These are phyloP conservation scores for Nasonia giraulti DNA, from an alignment of 1,140 invertebrate species.

Conservation along the genomic window DNA sequence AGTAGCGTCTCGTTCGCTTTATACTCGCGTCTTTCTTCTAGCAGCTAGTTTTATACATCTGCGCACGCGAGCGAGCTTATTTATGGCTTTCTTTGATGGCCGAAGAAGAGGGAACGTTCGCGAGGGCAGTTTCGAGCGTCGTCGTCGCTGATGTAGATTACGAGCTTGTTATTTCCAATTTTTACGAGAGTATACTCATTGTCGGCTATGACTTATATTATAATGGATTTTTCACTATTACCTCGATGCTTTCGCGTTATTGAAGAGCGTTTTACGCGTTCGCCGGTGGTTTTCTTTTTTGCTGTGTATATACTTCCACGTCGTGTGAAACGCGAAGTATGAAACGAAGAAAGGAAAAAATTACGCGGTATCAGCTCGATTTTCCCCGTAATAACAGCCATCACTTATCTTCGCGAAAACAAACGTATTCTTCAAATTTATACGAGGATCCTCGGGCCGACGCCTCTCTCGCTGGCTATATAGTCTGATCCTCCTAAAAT, in stretches of 20 bases:
- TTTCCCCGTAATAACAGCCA: neutral
- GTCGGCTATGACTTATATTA: neutral
- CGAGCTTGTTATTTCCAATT: neutral
- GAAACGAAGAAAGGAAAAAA: no score
- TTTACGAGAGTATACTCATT: neutral
- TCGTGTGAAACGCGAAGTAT: no score
- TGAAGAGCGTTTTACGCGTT: neutral
- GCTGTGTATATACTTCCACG: no score
- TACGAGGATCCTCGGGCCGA: neutral
- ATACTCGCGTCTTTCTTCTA: neutral
- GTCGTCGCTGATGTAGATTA: neutral
- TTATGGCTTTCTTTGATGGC: slow-evolving; percentile 20
- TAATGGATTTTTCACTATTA: neutral
- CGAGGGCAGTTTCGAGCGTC: neutral
- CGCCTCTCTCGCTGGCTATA: neutral
- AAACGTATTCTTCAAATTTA: neutral
- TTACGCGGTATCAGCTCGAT: neutral
- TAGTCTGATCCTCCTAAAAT: neutral
- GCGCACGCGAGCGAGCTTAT: neutral
- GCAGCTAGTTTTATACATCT: slow-evolving; percentile 14
- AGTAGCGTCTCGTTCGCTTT: neutral
- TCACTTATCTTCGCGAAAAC: neutral
- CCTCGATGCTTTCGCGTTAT: neutral
- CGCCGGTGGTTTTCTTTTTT: no score
- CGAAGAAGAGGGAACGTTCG: neutral